These are phyloP conservation scores for Acanthurus leucopareius DNA, from an alignment of 2,797 vertebrate genomes.

Conservation along the genomic window DNA sequence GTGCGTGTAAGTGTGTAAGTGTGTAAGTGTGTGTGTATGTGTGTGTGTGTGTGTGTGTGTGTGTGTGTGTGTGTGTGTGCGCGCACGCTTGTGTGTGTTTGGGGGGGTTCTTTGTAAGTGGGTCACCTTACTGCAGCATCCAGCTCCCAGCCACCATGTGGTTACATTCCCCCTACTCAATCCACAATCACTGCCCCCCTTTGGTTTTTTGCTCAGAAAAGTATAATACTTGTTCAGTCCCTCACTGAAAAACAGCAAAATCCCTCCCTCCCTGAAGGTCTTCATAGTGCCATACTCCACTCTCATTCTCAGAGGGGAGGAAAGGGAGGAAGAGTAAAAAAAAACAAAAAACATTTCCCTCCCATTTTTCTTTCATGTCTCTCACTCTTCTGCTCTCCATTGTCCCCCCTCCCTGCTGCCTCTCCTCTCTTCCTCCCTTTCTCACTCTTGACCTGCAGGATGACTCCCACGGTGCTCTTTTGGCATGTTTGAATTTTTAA, in stretches of 20 bases:
- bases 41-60: constrained; percentile 47
- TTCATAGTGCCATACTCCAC: constrained; percentile 40
- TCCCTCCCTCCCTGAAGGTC: constrained; percentile 23
- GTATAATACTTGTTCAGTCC: constrained; percentile 13
- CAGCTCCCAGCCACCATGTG: constrained; percentile 69
- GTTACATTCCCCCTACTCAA: constrained; percentile 57
- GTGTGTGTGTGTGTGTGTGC: constrained; percentile 47
- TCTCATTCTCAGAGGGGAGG: constrained; percentile 11
- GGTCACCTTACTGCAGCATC: constrained; percentile 83
- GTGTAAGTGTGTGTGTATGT: constrained; percentile 52
- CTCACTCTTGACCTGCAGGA: constrained; percentile 64
- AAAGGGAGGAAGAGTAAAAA: constrained; percentile 9
- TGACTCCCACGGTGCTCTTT: constrained; percentile 71
- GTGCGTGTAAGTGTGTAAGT: constrained; percentile 33
- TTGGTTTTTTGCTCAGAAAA: constrained; percentile 55
- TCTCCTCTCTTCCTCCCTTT: neutral
- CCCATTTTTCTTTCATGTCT: constrained; percentile 20
- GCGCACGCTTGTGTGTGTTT: constrained; percentile 48
- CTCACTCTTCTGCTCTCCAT: neutral
- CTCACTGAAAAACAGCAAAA: constrained; percentile 26
- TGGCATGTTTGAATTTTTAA: constrained; percentile 75
- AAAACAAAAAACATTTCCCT: constrained; percentile 17
- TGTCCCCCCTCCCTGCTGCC: neutral
- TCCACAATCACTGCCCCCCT: constrained; percentile 27
- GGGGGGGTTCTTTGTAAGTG: constrained; percentile 78